Percentiles rank a stretch among this genome's conserved stretches.
These are phyloP conservation scores for Himalopsyche anomala DNA, from an alignment of 2,888 invertebrate genomes.

Conservation along the genomic window DNA sequence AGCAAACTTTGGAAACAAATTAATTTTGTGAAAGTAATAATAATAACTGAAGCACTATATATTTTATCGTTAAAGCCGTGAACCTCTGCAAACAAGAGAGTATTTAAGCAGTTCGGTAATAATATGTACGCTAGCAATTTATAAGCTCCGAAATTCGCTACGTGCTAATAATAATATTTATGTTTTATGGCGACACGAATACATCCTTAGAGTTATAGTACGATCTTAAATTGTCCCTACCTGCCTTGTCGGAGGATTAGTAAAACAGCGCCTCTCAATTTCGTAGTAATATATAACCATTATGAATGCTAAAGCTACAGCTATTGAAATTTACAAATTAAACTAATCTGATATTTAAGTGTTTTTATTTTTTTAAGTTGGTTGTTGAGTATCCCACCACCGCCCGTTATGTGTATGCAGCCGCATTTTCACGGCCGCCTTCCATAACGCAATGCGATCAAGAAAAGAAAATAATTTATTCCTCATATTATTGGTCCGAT, in stretches of 20 bases:
- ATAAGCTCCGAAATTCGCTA: constrained; percentile 35
- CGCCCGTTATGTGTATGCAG: no score
- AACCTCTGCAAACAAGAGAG: constrained; percentile 38
- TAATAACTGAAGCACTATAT: constrained; percentile 20
- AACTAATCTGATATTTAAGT: no score
- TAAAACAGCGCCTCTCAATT: not conserved
- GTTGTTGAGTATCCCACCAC: no score
- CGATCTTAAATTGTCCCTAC: constrained; percentile 42
- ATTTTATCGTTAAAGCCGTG: constrained; percentile 30
- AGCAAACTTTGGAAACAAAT: not conserved
- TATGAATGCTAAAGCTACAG: no score
- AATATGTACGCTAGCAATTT: constrained; percentile 32
- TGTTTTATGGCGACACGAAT: constrained; percentile 34
- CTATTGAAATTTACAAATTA: no score
- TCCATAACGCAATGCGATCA: no score
- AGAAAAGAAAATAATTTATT: no score
- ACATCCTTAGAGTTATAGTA: constrained; percentile 31
- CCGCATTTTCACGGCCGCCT: no score
- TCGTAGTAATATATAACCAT: not conserved
- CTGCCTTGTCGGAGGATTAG: constrained; percentile 33
- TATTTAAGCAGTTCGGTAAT: constrained; percentile 25
- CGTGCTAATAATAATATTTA: constrained; percentile 43
- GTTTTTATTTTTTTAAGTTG: no score
- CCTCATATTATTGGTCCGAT: no score
- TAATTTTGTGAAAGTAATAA: constrained; percentile 14